Percentiles rank a stretch among this genome's conserved stretches.
Conservation (phyloP, 2,888 invertebrate genomes). For the Acleris cristana region DNA sequence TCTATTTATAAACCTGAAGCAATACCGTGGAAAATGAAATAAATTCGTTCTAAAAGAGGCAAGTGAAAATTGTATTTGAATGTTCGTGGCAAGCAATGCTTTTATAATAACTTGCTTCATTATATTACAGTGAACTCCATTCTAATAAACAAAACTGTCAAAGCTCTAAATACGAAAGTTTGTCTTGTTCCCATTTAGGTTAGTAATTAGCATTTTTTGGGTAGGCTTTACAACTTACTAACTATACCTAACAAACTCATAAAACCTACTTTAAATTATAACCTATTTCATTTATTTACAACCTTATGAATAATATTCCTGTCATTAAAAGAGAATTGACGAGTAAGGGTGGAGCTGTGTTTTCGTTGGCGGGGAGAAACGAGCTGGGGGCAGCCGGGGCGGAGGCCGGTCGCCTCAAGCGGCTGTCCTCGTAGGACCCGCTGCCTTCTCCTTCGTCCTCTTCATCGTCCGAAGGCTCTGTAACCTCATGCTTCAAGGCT, state of each 20-base stretch:
- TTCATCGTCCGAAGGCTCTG: conserved; percentile 73
- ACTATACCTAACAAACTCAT: conserved; percentile 15
- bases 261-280: conserved; percentile 30
- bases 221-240: conserved; percentile 13
- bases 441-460: conserved; percentile 76
- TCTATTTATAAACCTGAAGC: no score
- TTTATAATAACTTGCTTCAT: no score
- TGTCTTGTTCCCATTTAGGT: conserved; percentile 29
- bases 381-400: conserved; percentile 75
- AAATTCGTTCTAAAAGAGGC: no score
- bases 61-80: no score
- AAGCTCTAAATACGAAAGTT: conserved; percentile 20
- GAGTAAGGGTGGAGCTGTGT: conserved; percentile 50
- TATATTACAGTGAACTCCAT: no score
- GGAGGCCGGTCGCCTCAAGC: conserved; percentile 59
- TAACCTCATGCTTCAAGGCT: conserved; percentile 67
- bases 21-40: no score
- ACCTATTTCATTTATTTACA: conserved; percentile 47
- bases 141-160: conserved; percentile 15
- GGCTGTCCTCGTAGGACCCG: conserved; percentile 65
- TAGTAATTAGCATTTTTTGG: conserved; percentile 18
- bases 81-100: no score
- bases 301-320: conserved; percentile 43
- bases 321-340: conserved; percentile 43
- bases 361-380: conserved; percentile 66